Percentiles rank a stretch among this genome's conserved stretches.
Conservation (phyloP, 2,113 vertebrate species). For the Puffinus mauretanicus region DNA sequence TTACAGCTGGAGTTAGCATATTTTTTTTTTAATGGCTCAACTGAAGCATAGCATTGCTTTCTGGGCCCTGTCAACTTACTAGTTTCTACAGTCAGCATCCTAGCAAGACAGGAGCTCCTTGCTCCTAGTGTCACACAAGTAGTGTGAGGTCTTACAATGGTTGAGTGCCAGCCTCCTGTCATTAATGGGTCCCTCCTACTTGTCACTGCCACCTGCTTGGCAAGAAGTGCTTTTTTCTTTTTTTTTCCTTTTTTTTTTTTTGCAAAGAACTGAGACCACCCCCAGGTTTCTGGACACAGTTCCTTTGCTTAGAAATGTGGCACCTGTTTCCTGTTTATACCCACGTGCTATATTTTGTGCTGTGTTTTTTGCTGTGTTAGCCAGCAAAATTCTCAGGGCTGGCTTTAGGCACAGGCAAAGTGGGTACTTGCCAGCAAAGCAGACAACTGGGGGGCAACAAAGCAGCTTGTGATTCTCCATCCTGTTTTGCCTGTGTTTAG, state of each 20-base stretch:
- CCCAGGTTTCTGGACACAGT: not conserved
- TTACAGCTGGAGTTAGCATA: not conserved
- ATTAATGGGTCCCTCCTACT: not conserved
- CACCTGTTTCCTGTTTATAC: not conserved
- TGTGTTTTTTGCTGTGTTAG: not conserved
- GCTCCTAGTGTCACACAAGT: not conserved
- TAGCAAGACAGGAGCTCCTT: not conserved
- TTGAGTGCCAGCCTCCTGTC: not conserved
- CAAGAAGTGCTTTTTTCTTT: not conserved
- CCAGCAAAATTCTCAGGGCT: not conserved
- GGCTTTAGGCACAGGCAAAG: not conserved
- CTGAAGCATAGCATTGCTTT: not conserved
- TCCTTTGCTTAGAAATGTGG: not conserved
- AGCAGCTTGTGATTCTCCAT: not conserved
- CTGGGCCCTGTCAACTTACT: not conserved
- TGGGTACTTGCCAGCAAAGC: not conserved
- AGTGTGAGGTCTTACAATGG: rapidly evolving
- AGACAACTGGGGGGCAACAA: not conserved
- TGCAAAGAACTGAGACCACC: not conserved
- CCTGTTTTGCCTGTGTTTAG: not conserved
- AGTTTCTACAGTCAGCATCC: not conserved
- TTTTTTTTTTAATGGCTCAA: not conserved
- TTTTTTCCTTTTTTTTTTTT: not conserved
- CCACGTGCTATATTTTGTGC: not conserved
- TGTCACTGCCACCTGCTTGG: not conserved